A percentile compares a stretch with the other conserved stretches of the same genome.
phyloP scores from a whole-genome alignment of 2,888 invertebrate species.

The Epistrophe grossulariae region DNA sequence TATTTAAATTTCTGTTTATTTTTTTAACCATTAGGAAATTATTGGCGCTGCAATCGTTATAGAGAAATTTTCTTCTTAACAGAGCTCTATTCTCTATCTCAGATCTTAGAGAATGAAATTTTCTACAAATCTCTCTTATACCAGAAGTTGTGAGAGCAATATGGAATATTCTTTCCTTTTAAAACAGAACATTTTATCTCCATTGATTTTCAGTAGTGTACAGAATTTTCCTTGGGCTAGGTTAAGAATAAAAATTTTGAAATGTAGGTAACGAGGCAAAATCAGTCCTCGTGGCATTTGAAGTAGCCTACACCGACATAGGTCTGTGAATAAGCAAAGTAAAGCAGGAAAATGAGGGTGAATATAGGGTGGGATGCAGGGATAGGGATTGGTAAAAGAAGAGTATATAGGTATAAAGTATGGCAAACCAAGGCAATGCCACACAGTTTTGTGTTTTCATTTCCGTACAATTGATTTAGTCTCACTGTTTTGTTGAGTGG shows the following conservation, averaged over 20 bases:
- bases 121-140: conserved; percentile 19
- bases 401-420: conserved; percentile 20
- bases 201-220: conserved; percentile 74
- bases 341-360: background rate
- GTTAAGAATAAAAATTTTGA: conserved; percentile 69
- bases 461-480: conserved; percentile 72
- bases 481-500: conserved; percentile 62
- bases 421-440: conserved; percentile 57
- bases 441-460: conserved; percentile 56
- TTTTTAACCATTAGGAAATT: background rate
- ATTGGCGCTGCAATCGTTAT: conserved; percentile 11
- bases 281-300: conserved; percentile 47
- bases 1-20: background rate
- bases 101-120: conserved; percentile 10
- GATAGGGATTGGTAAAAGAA: background rate
- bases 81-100: background rate
- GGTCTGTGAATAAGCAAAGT: conserved; percentile 20
- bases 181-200: conserved; percentile 55
- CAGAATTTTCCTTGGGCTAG: conserved; percentile 75
- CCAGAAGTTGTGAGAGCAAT: conserved; percentile 1
- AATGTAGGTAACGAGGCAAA: conserved; percentile 61
- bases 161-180: conserved; percentile 27
- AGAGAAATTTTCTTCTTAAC: background rate
- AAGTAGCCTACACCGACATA: conserved; percentile 30
- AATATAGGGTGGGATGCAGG: background rate